These are phyloP conservation scores for Petrocephalus schoutedeni DNA, from an alignment of 2,797 vertebrate species.

Conservation along the genomic window DNA sequence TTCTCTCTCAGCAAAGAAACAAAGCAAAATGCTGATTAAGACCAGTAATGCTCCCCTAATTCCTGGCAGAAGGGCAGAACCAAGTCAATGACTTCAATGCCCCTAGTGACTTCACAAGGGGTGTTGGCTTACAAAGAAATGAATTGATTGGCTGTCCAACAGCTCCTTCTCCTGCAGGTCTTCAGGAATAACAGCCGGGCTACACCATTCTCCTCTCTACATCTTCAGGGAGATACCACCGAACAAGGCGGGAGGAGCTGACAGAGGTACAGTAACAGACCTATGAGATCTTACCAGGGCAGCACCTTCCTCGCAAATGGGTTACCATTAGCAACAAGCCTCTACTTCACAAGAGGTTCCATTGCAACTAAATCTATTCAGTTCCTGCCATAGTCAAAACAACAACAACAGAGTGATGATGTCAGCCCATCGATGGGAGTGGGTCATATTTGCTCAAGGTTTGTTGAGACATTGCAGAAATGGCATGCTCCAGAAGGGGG, in stretches of 20 bases:
- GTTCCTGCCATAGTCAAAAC: background rate
- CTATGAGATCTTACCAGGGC: background rate
- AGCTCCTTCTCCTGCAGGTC: background rate
- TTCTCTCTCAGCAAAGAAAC: background rate
- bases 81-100: background rate
- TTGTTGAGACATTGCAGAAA: background rate
- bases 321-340: conserved; percentile 15
- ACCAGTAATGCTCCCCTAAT: background rate
- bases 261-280: background rate
- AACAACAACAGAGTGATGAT: background rate
- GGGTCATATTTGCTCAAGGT: background rate
- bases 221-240: background rate
- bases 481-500: background rate
- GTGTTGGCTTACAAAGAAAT: conserved; percentile 16
- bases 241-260: background rate
- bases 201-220: background rate
- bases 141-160: background rate
- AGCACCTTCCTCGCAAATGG: background rate
- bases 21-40: conserved; percentile 18
- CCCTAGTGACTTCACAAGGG: background rate
- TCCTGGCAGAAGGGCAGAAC: background rate
- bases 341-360: conserved; percentile 11
- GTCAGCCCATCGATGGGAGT: background rate
- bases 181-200: background rate
- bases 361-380: background rate